These are phyloP conservation scores for Ailuropoda melanoleuca DNA, from an alignment of 2,113 vertebrate species.

Conservation along the genomic window DNA sequence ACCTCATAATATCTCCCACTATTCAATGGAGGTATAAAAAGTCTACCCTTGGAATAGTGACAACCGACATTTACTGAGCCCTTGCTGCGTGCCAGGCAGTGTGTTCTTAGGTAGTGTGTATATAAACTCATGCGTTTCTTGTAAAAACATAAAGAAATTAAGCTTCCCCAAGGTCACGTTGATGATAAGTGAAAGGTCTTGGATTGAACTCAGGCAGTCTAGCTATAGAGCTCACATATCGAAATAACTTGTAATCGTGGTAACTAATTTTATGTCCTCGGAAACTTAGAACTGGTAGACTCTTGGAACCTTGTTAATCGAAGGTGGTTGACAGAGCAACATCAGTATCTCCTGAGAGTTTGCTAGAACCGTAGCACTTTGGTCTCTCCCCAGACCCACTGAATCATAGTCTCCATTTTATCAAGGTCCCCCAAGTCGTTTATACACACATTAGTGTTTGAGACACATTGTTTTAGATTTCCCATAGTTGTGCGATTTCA, in stretches of 20 bases:
- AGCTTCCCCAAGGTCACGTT: neutral
- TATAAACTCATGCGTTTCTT: neutral
- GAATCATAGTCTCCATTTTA: neutral
- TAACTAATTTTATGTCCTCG: neutral
- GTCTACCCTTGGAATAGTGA: neutral
- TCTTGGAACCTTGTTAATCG: neutral
- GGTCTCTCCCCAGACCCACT: neutral
- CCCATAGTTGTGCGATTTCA: neutral
- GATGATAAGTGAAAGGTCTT: neutral
- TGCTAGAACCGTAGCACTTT: neutral
- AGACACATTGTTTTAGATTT: neutral
- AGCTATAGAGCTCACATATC: neutral
- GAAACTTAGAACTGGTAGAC: neutral
- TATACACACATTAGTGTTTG: neutral
- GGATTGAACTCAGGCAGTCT: neutral
- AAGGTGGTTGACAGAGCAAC: neutral
- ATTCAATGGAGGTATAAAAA: neutral
- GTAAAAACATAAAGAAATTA: fast-evolving
- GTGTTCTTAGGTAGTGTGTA: fast-evolving
- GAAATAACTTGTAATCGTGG: neutral
- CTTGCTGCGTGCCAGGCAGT: fast-evolving
- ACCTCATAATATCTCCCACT: neutral
- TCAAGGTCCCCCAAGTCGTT: neutral
- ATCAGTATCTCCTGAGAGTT: neutral
- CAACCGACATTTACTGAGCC: neutral